phyloP scores from a whole-genome alignment of 2,797 vertebrate species.

The Rousettus madagascariensis region DNA sequence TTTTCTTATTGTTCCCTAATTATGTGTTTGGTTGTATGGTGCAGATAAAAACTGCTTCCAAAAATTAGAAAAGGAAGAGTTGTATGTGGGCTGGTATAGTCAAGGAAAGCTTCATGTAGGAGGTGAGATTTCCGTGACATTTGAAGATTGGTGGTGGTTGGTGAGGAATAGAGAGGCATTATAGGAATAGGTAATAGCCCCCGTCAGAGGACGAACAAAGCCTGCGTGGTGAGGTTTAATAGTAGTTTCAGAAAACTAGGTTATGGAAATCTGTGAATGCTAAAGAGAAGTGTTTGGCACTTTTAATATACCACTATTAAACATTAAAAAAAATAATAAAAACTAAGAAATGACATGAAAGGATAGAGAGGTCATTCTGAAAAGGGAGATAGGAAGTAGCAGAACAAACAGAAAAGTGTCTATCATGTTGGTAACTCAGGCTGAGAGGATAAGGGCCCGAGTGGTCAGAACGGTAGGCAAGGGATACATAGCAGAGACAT shows the following conservation, averaged over 20 bases:
- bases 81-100: neutral
- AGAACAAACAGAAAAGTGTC: neutral
- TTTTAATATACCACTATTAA: neutral
- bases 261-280: neutral
- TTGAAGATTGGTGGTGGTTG: neutral
- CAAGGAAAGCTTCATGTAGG: neutral
- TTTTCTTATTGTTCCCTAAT: neutral
- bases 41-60: neutral
- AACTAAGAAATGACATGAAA: neutral
- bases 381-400: neutral
- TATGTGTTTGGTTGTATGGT: neutral
- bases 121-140: neutral
- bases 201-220: neutral
- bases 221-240: neutral
- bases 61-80: neutral
- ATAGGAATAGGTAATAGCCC: neutral
- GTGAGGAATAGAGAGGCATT: neutral
- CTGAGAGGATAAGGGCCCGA: neutral
- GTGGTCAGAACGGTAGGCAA: neutral
- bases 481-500: neutral
- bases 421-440: neutral
- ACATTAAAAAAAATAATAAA: neutral
- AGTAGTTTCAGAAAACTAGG: neutral
- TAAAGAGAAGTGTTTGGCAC: neutral
- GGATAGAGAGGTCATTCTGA: neutral